Conservation (phyloP, 2,797 vertebrate genomes). For the Fistularia commersonii region DNA sequence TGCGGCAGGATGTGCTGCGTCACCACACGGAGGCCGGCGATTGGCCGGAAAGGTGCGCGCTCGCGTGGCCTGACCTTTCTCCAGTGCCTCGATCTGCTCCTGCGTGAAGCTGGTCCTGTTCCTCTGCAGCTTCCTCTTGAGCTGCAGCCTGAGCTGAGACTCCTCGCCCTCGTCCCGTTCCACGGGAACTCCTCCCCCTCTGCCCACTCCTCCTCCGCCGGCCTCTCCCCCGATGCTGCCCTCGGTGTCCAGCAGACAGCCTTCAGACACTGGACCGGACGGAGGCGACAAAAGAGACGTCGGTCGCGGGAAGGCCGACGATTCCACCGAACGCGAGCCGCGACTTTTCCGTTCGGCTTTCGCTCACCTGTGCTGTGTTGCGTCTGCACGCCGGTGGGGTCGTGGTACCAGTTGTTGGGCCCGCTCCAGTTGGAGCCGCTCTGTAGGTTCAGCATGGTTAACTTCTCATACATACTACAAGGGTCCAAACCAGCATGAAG, state of each 20-base stretch:
- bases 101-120: slow-evolving; percentile 87
- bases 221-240: slow-evolving; percentile 42
- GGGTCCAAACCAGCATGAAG: slow-evolving; percentile 56
- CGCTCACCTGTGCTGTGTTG: slow-evolving; percentile 75
- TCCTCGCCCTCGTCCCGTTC: slow-evolving; percentile 73
- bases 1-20: slow-evolving; percentile 33
- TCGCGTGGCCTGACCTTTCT: slow-evolving; percentile 78
- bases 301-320: background rate
- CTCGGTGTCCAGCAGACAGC: slow-evolving; percentile 74
- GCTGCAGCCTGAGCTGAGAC: slow-evolving; percentile 83
- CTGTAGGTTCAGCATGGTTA: slow-evolving; percentile 86
- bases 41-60: slow-evolving; percentile 41
- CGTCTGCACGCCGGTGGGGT: slow-evolving; percentile 70
- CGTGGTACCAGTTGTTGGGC: slow-evolving; percentile 84
- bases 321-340: background rate
- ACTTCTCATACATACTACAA: slow-evolving; percentile 81
- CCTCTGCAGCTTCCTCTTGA: slow-evolving; percentile 86
- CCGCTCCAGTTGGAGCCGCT: slow-evolving; percentile 80
- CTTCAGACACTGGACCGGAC: slow-evolving; percentile 66
- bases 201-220: slow-evolving; percentile 51
- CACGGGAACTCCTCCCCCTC: slow-evolving; percentile 64
- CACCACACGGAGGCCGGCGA: slow-evolving; percentile 17
- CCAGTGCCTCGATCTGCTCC: slow-evolving; percentile 86
- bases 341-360: background rate
- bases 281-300: slow-evolving; percentile 40